phyloP scores from a whole-genome alignment of 2,113 vertebrate genomes.

The Dolichotis patagonum region DNA sequence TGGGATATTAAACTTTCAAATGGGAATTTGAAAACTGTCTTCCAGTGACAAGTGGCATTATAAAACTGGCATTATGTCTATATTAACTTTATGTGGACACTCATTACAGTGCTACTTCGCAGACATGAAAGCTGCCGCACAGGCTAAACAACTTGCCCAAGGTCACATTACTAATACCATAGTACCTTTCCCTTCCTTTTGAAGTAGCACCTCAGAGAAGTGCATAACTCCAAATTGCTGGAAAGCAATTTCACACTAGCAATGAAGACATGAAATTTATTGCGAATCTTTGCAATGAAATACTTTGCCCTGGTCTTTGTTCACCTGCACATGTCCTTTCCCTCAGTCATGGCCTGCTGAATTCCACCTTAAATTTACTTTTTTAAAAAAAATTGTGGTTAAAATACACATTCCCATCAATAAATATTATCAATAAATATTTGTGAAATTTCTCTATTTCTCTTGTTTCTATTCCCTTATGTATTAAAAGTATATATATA shows the following conservation, averaged over 20 bases:
- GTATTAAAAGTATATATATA: not conserved
- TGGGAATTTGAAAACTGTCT: not conserved
- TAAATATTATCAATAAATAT: not conserved
- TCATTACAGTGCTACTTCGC: not conserved
- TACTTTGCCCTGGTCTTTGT: not conserved
- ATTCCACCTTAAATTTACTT: not conserved
- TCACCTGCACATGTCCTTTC: not conserved
- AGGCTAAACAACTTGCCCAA: not conserved
- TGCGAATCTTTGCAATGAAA: not conserved
- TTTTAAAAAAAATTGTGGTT: not conserved
- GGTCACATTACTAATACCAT: not conserved
- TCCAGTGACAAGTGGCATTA: not conserved
- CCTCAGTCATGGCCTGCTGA: not conserved
- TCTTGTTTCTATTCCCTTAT: not conserved
- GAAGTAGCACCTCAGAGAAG: not conserved
- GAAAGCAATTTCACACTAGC: not conserved
- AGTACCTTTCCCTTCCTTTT: not conserved
- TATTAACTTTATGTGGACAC: not conserved
- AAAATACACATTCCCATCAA: not conserved
- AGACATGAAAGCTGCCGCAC: not conserved
- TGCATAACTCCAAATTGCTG: not conserved
- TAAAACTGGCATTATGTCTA: not conserved
- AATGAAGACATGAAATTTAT: not conserved
- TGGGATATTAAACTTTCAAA: no score
- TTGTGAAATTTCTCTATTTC: not conserved